Evolutionary conservation across 2,888 invertebrate genomes (phyloP), one percentile per base, ranked within the genome.

Genomic region (Laspeyria flexula): DNA sequence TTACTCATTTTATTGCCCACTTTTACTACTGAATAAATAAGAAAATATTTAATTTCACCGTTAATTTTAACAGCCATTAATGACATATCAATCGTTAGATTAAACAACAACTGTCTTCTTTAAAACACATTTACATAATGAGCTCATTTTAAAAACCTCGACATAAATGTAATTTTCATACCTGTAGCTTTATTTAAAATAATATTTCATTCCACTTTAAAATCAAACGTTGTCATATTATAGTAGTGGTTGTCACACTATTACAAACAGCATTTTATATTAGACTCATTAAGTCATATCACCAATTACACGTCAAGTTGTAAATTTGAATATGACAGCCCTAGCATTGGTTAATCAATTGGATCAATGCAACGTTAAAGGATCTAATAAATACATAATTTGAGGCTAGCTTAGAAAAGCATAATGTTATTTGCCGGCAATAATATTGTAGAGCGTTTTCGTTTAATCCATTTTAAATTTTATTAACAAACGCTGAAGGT

Each of bases 391-490:
- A 77, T 65, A 71, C 62, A 75, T 82, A 79, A 83, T 81, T 81
- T 71, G 65, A 71, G 60, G 57, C 61, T 63, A 78, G 69, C 75
- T 70, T 83, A 86, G 81, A 84, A 82, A 83, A 82, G 77, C 78
- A 75, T 75, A 71, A 81, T 77, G 83, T 75, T 79, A 80, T 83
- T 80, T 77, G 72, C 67, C 76, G 69, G 70, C 74, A 73, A 79
- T 68, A 77, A 67, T 65, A 71, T 65, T 63, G 45, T 38, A 34
- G 29, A 23, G 15, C 21, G 15, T 10, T 15, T 27, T 33, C 49
- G 55, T 54, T 58, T 58, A 23, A 25, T 1, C 9, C 1, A 83
- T 63, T 75, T 59, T 30, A 57, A 50, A 64, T 79, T 74, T 64
- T 84, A 78, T 63, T 30, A 15, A 42, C 49, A 55, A 41, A 11